Percentiles rank a stretch among this genome's conserved stretches.
These are phyloP conservation scores for Zaprionus africanus DNA, from an alignment of 1,140 invertebrate genomes.

Conservation along the genomic window DNA sequence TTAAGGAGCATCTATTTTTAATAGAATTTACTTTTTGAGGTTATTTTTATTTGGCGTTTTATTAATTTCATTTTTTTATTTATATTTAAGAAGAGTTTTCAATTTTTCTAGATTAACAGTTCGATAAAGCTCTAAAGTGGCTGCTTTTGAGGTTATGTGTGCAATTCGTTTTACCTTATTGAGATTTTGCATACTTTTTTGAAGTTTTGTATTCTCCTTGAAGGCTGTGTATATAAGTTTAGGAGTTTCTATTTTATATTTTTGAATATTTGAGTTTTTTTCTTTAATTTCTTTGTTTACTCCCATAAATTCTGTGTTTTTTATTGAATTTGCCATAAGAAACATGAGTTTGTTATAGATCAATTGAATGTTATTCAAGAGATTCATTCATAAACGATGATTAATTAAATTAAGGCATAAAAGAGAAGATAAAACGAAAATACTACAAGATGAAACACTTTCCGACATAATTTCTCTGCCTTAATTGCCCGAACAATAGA, in stretches of 20 bases:
- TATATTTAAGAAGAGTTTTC: no score
- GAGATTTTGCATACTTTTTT: background rate
- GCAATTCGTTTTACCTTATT: background rate
- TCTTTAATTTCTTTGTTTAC: background rate
- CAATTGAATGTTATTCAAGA: constrained; percentile 7
- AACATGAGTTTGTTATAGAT: background rate
- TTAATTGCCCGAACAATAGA: constrained; percentile 11
- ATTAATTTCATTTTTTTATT: background rate
- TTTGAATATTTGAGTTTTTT: background rate
- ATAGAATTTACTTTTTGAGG: no score
- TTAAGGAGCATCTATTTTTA: background rate
- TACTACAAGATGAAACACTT: constrained; percentile 3
- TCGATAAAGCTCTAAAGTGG: no score
- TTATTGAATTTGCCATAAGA: background rate
- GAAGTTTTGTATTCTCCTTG: background rate
- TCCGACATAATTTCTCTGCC: background rate
- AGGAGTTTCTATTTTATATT: background rate
- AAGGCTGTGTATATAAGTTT: background rate
- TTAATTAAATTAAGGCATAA: constrained; percentile 9
- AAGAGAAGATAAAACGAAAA: background rate
- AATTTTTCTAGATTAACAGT: no score
- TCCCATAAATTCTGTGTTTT: background rate
- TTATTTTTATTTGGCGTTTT: background rate
- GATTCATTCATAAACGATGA: constrained; percentile 2
- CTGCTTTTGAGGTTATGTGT: background rate